Conservation (phyloP, 2,888 invertebrate genomes). For the Sicus ferrugineus region DNA sequence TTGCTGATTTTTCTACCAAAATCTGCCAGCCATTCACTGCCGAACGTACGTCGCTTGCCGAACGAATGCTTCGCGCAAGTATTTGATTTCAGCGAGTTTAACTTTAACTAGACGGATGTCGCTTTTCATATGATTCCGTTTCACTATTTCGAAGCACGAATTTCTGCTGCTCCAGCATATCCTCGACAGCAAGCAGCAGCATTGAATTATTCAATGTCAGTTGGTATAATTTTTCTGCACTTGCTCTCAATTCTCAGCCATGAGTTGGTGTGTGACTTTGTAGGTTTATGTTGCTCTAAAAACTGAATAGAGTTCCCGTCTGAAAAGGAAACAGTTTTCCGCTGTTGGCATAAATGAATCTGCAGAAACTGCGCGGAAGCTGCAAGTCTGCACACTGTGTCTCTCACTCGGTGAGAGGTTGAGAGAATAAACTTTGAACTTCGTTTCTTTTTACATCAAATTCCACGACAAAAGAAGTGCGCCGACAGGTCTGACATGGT, state of each 20-base stretch:
- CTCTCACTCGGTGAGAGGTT: neutral
- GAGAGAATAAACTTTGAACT: neutral
- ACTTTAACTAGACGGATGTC: constrained; percentile 15
- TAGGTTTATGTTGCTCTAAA: constrained; percentile 42
- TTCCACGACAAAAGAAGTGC: neutral
- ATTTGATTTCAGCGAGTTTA: constrained; percentile 40
- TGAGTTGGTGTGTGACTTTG: constrained; percentile 41
- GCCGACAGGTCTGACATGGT: constrained; percentile 17
- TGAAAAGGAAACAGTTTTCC: constrained; percentile 20
- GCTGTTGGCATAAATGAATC: constrained; percentile 19
- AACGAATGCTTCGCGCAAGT: constrained; percentile 47
- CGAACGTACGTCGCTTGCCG: constrained; percentile 42
- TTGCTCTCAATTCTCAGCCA: constrained; percentile 51
- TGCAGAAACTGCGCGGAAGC: neutral
- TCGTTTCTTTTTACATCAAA: neutral
- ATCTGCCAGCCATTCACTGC: constrained; percentile 6
- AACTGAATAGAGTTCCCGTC: constrained; percentile 30
- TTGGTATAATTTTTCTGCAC: constrained; percentile 52
- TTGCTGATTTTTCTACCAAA: constrained; percentile 14
- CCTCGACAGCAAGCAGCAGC: constrained; percentile 39
- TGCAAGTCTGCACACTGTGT: neutral
- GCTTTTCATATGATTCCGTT: constrained; percentile 5
- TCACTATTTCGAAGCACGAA: neutral
- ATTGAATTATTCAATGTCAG: constrained; percentile 59
- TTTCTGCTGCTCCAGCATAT: constrained; percentile 1